These are phyloP conservation scores for Myotis findleyi DNA, from an alignment of 2,797 vertebrate species.

Conservation along the genomic window DNA sequence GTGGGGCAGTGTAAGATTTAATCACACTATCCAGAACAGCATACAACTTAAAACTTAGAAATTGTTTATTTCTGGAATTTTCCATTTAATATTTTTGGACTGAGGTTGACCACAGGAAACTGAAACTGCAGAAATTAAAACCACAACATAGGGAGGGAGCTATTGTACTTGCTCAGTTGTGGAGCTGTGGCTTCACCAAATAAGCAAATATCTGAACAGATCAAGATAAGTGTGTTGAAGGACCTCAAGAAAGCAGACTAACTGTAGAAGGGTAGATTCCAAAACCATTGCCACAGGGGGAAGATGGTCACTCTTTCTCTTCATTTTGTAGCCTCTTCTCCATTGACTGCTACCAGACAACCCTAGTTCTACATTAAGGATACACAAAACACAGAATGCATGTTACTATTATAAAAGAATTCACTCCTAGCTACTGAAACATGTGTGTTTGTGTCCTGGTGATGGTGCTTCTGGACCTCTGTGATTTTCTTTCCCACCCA, in stretches of 20 bases:
- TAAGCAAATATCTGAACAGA: not conserved
- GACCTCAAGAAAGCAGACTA: not conserved
- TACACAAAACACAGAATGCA: not conserved
- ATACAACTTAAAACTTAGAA: not conserved
- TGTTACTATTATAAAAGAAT: not conserved
- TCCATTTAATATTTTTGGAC: not conserved
- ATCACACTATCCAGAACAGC: not conserved
- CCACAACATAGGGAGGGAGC: too few relatives aligned
- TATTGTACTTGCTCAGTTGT: not conserved
- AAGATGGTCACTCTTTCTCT: not conserved
- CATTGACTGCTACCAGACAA: not conserved
- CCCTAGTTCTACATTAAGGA: not conserved
- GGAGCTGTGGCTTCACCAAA: not conserved
- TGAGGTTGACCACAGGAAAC: not conserved
- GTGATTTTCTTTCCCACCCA: not conserved
- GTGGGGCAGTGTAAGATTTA: not conserved
- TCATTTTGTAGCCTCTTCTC: not conserved
- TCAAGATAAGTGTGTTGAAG: not conserved
- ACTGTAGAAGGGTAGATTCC: not conserved
- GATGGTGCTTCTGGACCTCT: not conserved
- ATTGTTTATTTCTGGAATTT: not conserved
- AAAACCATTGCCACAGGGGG: not conserved
- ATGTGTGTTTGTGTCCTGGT: not conserved
- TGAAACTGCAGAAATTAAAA: not conserved
- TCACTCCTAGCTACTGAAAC: not conserved